Conservation (phyloP, 2,797 vertebrate genomes). For the Macropodus opercularis region DNA sequence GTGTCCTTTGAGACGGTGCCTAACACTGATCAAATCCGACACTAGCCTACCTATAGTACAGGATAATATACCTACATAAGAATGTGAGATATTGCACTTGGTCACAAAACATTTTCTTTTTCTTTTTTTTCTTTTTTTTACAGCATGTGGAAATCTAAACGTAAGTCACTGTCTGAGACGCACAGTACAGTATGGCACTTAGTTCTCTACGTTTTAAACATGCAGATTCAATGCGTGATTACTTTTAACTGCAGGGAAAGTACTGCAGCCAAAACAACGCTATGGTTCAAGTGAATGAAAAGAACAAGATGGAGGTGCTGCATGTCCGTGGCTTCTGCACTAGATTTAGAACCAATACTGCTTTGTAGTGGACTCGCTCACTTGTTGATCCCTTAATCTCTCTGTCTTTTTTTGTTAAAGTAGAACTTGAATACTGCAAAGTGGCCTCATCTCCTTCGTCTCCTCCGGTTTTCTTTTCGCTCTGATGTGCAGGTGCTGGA, state of each 20-base stretch:
- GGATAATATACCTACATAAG: slow-evolving; percentile 55
- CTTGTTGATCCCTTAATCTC: slow-evolving; percentile 26
- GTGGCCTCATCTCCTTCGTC: slow-evolving; percentile 43
- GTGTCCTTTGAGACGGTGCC: slow-evolving; percentile 66
- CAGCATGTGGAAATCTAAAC: slow-evolving; percentile 74
- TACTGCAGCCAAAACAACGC: slow-evolving; percentile 35
- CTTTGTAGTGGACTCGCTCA: slow-evolving; percentile 47
- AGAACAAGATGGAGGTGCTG: slow-evolving; percentile 44
- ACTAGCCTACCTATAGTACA: slow-evolving; percentile 54
- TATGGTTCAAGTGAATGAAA: slow-evolving; percentile 35
- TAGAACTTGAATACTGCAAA: slow-evolving; percentile 29
- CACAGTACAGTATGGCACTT: slow-evolving; percentile 80
- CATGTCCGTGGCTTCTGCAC: slow-evolving; percentile 26
- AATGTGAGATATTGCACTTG: slow-evolving; percentile 81
- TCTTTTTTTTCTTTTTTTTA: slow-evolving; percentile 48
- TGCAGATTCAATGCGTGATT: slow-evolving; percentile 72
- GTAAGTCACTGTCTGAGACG: slow-evolving; percentile 76
- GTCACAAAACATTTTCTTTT: slow-evolving; percentile 67
- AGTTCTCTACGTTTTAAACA: slow-evolving; percentile 75
- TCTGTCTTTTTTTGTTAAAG: slow-evolving; percentile 25
- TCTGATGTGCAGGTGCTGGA: slow-evolving; percentile 28
- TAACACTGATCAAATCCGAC: slow-evolving; percentile 22
- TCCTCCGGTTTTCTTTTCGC: slow-evolving; percentile 48
- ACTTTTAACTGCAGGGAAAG: slow-evolving; percentile 42
- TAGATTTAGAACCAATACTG: slow-evolving; percentile 36